Conservation (phyloP, 2,797 vertebrate species). For the Enteromius trimaculatus region DNA sequence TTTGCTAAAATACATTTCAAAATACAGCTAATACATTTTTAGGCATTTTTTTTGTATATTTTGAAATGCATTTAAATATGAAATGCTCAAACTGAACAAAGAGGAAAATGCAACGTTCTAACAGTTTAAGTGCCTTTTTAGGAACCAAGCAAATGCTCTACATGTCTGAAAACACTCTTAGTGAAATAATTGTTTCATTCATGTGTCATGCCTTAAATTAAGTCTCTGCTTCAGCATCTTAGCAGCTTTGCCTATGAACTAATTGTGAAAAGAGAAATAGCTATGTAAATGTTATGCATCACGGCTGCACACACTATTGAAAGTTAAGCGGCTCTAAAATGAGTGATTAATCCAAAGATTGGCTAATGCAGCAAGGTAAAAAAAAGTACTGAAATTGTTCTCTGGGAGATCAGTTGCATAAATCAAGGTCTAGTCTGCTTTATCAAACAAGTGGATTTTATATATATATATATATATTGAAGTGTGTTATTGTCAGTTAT, state of each 20-base stretch:
- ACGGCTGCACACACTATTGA: conserved; percentile 1
- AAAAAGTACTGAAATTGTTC: neutral
- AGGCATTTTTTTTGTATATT: no score
- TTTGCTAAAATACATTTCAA: no score
- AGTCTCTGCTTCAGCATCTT: neutral
- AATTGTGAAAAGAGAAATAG: neutral
- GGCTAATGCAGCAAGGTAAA: neutral
- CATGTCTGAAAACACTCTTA: neutral
- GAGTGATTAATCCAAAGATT: neutral
- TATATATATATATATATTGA: neutral
- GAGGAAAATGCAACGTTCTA: neutral
- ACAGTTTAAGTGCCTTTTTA: neutral
- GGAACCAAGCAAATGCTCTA: neutral
- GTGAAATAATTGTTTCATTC: neutral
- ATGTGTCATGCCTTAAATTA: neutral
- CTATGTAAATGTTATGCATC: neutral
- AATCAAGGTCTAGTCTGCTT: neutral
- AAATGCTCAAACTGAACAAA: neutral
- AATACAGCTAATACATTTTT: no score
- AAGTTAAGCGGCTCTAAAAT: conserved; percentile 3
- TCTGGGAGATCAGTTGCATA: neutral
- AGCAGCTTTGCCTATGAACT: neutral
- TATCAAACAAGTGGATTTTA: neutral
- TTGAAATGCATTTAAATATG: neutral
- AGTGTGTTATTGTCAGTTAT: neutral